Evolutionary conservation across 2,888 invertebrate genomes (phyloP), one percentile per base, ranked within the genome.

Genomic region (Ectobius pallidus): DNA sequence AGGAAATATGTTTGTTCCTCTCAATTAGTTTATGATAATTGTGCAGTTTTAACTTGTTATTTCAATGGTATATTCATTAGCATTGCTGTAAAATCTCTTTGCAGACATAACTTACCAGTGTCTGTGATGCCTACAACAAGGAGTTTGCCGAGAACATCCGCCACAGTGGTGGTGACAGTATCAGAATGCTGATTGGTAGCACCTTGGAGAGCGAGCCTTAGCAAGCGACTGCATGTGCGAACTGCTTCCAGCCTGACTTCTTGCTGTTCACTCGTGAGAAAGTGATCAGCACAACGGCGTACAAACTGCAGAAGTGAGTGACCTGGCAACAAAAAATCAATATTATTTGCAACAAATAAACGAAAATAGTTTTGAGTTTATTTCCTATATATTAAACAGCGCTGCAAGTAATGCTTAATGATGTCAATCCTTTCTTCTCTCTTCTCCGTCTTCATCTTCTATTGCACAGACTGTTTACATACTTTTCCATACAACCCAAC

Each of bases 161-260:
- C 94, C 16, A 99, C 94, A 0, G 97, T 92, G 77, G 91, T 90
- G 44, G 94, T 94, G 0, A 98, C 90, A 0, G 96, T 95, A 79
- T 92, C 92, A 2, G 94, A 93, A 42, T 90, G 90, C 74, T 89
- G 89, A 77, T 87, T 87, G 3, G 82, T 80, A 7, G 86, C 84
- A 74, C 80, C 83, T 74, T 88, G 86, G 30, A 96, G 90, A 0
- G 96, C 92, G 74, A 97, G 90, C 74, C 94, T 90, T 25, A 99
- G 85, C 20, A 99, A 86, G 71, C 94, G 90, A 18, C 96, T 95
- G 79, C 97, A 95, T 0, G 98, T 98, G 81, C 93, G 90, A 0
- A 99, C 99, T 16, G 99, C 95, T 84, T 99, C 97, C 76, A 98
- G 84, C 27, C 96, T 88, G 11, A 99, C 92, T 81, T 97, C 96